Conservation (phyloP, 2,888 invertebrate genomes). For the Caenorhabditis panamensis region DNA sequence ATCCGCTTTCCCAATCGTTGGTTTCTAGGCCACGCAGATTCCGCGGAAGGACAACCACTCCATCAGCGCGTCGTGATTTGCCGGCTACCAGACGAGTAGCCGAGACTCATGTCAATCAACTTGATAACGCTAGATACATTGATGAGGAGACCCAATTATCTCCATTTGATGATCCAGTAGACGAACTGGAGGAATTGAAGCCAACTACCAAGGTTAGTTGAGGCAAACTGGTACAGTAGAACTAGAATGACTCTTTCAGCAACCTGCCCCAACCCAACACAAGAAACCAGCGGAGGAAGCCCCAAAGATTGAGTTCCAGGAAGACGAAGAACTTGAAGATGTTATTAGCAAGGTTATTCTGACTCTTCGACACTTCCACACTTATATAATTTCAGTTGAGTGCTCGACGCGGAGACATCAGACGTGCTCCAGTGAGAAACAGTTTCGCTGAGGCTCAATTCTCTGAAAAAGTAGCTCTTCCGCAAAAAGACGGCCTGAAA, state of each 20-base stretch:
- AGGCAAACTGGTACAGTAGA: neutral
- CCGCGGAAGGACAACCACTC: conserved; percentile 62
- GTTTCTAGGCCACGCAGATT: conserved; percentile 42
- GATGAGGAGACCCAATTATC: conserved; percentile 70
- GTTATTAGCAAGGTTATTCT: conserved; percentile 59
- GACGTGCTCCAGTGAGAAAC: conserved; percentile 67
- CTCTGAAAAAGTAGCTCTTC: conserved; percentile 48
- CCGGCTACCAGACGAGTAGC: conserved; percentile 53
- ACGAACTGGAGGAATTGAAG: conserved; percentile 32
- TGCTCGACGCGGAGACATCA: conserved; percentile 60
- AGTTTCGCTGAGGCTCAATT: conserved; percentile 62
- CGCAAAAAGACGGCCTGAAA: conserved; percentile 61
- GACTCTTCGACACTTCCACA: neutral
- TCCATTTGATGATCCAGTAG: conserved; percentile 68
- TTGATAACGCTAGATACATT: conserved; percentile 69
- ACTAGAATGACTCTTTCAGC: conserved; percentile 7
- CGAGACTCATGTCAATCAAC: conserved; percentile 46
- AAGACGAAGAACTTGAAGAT: conserved; percentile 70
- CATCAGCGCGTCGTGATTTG: conserved; percentile 65
- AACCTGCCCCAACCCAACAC: conserved; percentile 33
- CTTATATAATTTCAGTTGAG: conserved; percentile 43
- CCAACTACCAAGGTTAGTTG: conserved; percentile 37
- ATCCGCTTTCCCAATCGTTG: neutral
- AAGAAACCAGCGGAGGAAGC: conserved; percentile 36
- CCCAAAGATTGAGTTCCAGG: conserved; percentile 62